Percentiles rank a stretch among this genome's conserved stretches.
Conservation (phyloP, 2,113 vertebrate species). For the Heterochromis multidens region DNA sequence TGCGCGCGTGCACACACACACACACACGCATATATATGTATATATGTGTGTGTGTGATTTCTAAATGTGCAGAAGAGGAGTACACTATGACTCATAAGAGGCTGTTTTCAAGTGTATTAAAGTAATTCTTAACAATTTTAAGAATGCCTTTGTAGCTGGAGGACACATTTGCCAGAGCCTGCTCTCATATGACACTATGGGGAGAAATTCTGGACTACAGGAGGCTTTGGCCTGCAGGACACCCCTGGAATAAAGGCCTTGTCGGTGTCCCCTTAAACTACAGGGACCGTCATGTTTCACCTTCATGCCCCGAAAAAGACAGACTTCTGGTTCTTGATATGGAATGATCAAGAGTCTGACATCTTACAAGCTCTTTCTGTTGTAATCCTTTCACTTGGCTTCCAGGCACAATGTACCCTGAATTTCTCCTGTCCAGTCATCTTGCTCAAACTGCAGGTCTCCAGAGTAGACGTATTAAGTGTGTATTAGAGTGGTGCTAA, state of each 20-base stretch:
- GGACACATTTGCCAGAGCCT: slow-evolving; percentile 8
- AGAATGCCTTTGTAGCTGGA: slow-evolving; percentile 36
- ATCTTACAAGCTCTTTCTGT: not conserved
- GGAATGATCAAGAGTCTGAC: slow-evolving; percentile 5
- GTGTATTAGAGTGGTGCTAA: not conserved
- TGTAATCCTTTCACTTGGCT: not conserved
- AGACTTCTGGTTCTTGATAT: not conserved
- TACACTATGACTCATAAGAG: not conserved
- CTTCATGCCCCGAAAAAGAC: not conserved
- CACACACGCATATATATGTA: too few relatives aligned
- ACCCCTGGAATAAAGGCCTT: slow-evolving; percentile 30
- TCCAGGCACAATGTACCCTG: not conserved
- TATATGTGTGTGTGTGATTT: not conserved
- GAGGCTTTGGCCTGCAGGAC: slow-evolving; percentile 11
- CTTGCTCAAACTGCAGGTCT: not conserved
- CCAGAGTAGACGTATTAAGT: not conserved
- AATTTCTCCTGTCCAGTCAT: not conserved
- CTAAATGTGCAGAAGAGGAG: not conserved
- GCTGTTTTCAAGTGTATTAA: not conserved
- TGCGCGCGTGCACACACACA: too few relatives aligned
- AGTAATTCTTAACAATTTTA: not conserved
- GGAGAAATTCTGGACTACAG: slow-evolving; percentile 1
- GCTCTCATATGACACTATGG: not conserved
- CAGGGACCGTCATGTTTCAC: not conserved
- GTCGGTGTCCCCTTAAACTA: not conserved